A percentile compares a stretch with the other conserved stretches of the same genome.
These are phyloP conservation scores for Heteractis magnifica DNA, from an alignment of 92 coral and sea anemone species.

Conservation along the genomic window DNA sequence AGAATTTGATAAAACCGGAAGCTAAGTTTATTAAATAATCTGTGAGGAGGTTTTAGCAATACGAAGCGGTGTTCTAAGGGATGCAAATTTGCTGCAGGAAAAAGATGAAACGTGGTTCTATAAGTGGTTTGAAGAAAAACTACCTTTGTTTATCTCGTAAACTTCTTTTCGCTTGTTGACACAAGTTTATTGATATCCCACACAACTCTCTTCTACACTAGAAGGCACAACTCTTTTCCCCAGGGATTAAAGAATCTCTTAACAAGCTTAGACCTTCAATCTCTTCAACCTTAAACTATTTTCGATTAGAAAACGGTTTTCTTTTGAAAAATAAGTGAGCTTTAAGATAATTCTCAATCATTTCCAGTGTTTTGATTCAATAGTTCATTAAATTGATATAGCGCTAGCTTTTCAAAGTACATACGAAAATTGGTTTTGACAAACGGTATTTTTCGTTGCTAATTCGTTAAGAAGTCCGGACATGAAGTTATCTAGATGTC, in stretches of 20 bases:
- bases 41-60: neutral
- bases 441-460: constrained; percentile 1
- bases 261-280: neutral
- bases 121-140: constrained; percentile 8
- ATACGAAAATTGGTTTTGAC: constrained; percentile 1
- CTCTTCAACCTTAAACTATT: neutral
- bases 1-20: constrained; percentile 4
- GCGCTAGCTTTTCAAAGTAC: too few relatives aligned
- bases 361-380: neutral
- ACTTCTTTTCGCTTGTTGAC: constrained; percentile 10
- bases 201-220: neutral
- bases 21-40: neutral
- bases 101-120: constrained; percentile 1
- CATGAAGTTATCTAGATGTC: neutral
- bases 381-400: neutral
- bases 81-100: constrained; percentile 10
- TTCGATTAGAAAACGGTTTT: neutral
- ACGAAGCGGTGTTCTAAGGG: constrained; percentile 25
- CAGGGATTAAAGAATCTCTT: neutral
- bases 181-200: neutral
- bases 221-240: neutral
- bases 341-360: neutral
- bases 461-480: neutral
- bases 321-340: neutral
- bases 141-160: constrained; percentile 7